Conservation (phyloP, 2,797 vertebrate species). For the Cirrhinus molitorella region DNA sequence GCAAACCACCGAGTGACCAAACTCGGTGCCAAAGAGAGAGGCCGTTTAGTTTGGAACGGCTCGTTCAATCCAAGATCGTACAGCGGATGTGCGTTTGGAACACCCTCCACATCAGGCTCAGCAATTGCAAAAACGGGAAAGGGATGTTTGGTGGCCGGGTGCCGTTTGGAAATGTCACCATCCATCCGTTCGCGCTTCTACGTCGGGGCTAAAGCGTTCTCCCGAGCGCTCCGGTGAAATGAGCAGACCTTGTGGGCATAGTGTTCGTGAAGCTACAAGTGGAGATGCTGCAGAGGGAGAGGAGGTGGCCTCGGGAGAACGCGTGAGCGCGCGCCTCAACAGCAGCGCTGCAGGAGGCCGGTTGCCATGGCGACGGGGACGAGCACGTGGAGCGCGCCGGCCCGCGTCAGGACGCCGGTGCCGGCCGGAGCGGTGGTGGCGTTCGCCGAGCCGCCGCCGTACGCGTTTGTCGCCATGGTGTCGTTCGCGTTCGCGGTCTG, state of each 20-base stretch:
- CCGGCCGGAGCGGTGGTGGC: constrained; percentile 71
- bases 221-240: background rate
- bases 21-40: background rate
- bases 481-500: constrained; percentile 62
- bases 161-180: background rate
- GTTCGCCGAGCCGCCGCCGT: constrained; percentile 65
- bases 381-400: constrained; percentile 75
- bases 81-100: background rate
- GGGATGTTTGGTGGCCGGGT: background rate
- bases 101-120: constrained; percentile 9
- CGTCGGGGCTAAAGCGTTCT: background rate
- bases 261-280: background rate
- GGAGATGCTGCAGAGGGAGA: background rate
- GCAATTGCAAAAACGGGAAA: background rate
- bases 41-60: constrained; percentile 2
- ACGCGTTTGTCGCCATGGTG: constrained; percentile 63
- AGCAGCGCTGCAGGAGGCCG: constrained; percentile 84
- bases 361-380: constrained; percentile 75
- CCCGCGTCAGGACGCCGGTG: constrained; percentile 77
- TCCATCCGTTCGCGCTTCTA: background rate
- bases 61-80: background rate
- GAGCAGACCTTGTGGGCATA: background rate
- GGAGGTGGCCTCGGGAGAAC: constrained; percentile 15
- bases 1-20: background rate
- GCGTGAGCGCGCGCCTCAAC: constrained; percentile 72